Conservation (phyloP, 92 coral and sea anemone species). For the Palythoa caribaeorum region DNA sequence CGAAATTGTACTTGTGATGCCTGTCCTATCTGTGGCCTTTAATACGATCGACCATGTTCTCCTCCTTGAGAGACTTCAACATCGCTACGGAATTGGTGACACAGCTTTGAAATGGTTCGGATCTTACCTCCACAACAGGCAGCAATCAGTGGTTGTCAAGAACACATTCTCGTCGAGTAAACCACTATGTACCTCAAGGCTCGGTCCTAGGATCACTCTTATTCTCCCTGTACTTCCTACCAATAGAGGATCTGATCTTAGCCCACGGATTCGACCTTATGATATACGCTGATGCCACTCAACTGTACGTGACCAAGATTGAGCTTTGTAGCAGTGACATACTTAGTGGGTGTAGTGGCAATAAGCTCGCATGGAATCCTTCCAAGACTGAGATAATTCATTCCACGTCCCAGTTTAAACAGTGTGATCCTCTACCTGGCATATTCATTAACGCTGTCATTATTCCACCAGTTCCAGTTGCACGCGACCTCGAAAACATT, state of each 20-base stretch:
- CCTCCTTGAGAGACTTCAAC: slow-evolving; percentile 39
- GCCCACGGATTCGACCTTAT: no score
- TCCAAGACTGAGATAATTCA: no score
- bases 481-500: no score
- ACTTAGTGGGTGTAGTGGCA: slow-evolving; percentile 30
- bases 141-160: slow-evolving; percentile 53
- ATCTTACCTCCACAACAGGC: slow-evolving; percentile 51
- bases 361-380: slow-evolving; percentile 22
- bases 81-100: slow-evolving; percentile 42
- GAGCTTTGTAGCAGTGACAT: slow-evolving; percentile 27
- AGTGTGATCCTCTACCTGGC: slow-evolving; percentile 36
- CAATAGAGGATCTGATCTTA: no score
- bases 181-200: no score
- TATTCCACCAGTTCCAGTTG: no score
- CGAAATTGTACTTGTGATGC: slow-evolving; percentile 54
- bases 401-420: no score
- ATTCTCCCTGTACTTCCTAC: slow-evolving; percentile 54
- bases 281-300: no score
- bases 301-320: slow-evolving; percentile 40
- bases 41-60: slow-evolving; percentile 53
- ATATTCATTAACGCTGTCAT: background rate
- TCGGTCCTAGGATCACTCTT: no score
- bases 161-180: no score
- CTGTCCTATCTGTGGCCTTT: slow-evolving; percentile 48
- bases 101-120: slow-evolving; percentile 57